Evolutionary conservation across 2,113 vertebrate genomes (phyloP), one percentile per base, ranked within the genome.

Genomic region (Chlorocebus sabaeus): DNA sequence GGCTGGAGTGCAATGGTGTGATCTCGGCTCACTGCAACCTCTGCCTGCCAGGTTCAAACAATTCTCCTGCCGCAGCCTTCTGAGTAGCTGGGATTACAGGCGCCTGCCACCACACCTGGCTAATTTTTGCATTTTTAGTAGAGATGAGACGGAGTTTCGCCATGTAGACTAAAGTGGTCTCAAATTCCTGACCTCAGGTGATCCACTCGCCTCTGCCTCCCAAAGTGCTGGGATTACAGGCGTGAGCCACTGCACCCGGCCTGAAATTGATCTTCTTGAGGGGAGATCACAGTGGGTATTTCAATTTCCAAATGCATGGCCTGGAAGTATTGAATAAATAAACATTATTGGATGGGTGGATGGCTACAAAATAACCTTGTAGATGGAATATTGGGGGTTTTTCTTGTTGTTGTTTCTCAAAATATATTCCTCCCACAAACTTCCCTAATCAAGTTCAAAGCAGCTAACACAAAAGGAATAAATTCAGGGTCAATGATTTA

Each of bases 381-480:
- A 52, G 32, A 68, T 57, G 70, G 35, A 2, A 61, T 73, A 35
- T 35, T 64, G 18, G 50, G 4, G 0, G 40, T 50, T 81, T 72
- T 68, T 35, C 8, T 82, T 30, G 17, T 38, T 67, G 0, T 67
- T 72, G 16, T 75, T 70, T 52, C 64, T 78, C 35, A 20, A 82
- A 83, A 73, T 64, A 67, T 50, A 78, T 48, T 68, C 25, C 2
- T 81, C 8, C 25, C 22, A 89, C 16, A 20, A 95, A 93, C 50
- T 86, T 81, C 80, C 72, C 67, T 93, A 94, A 85, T 85, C 22
- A 72, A 52, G 5, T 81, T 95, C 96, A 67, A 95, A 88, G 50
- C 16, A 90, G 32, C 32, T 94, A 90, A 48, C 12, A 70, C 17
- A 52, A n/a, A 38, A 81, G 38, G 25, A 85, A 55, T 79, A 25